A percentile compares a stretch with the other conserved stretches of the same genome.
Conservation (phyloP, 2,113 vertebrate species). For the Sakesphorus luctuosus region DNA sequence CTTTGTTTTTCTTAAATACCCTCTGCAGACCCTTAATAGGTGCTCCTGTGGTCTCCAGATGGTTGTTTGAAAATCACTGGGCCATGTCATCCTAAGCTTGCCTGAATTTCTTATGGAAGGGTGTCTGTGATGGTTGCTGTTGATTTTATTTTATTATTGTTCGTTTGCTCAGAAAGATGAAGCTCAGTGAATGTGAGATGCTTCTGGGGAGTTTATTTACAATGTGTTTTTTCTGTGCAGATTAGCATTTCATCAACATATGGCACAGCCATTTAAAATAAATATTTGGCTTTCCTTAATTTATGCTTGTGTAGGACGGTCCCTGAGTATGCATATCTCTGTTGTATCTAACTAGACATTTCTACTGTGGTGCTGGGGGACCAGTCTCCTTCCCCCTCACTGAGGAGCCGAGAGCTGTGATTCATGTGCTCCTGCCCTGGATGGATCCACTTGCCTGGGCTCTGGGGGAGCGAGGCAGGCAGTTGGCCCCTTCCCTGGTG, state of each 20-base stretch:
- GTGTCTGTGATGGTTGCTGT: not conserved
- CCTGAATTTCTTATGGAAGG: not conserved
- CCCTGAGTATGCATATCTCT: not conserved
- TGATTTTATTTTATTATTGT: not conserved
- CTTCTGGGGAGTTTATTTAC: conserved; percentile 43
- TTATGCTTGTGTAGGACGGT: conserved; percentile 12
- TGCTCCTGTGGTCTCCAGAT: not conserved
- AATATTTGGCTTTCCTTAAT: conserved; percentile 57
- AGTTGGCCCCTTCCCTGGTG: rapidly evolving
- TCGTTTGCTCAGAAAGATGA: not conserved
- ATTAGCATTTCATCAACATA: conserved; percentile 56
- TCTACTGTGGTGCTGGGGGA: not conserved
- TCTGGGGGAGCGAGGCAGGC: rapidly evolving
- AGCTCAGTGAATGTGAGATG: not conserved
- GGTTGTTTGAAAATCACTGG: not conserved
- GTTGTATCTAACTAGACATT: conserved; percentile 13
- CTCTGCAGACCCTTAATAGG: not conserved
- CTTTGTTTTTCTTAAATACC: not conserved
- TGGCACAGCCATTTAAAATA: conserved; percentile 39
- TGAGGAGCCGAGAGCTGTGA: not conserved
- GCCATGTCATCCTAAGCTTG: not conserved
- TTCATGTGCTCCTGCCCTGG: not conserved
- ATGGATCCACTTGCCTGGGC: not conserved
- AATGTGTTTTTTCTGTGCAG: not conserved
- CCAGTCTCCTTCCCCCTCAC: rapidly evolving